These are phyloP conservation scores for Drosophila fungiperda DNA, from an alignment of 2,888 invertebrate species.

Conservation along the genomic window DNA sequence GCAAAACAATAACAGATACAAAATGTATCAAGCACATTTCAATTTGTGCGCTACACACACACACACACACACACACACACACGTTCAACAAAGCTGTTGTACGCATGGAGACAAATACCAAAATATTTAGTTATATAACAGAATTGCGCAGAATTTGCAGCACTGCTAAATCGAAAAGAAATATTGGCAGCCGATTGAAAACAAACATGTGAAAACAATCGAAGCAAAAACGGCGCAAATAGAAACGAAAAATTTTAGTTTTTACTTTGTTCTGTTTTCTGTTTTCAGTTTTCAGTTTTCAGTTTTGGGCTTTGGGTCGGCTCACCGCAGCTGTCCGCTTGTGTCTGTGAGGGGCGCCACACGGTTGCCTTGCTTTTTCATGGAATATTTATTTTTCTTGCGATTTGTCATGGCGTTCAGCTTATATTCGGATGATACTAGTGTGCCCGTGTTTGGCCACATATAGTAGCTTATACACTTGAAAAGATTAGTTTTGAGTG, in stretches of 20 bases:
- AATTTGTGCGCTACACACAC: conserved; percentile 57
- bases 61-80: conserved; percentile 9
- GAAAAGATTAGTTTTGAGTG: background rate
- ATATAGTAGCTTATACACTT: background rate
- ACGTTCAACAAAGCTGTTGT: conserved; percentile 47
- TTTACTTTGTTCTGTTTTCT: conserved; percentile 7
- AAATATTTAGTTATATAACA: conserved; percentile 75
- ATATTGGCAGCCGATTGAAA: conserved; percentile 57
- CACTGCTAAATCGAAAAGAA: conserved; percentile 75
- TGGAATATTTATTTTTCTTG: conserved; percentile 32
- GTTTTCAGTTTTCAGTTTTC: conserved; percentile 2
- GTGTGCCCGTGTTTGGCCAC: background rate
- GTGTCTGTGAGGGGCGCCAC: conserved; percentile 59
- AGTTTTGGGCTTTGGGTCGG: conserved; percentile 23
- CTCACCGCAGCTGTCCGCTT: conserved; percentile 67
- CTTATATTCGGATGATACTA: conserved; percentile 9
- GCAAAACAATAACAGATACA: conserved; percentile 72
- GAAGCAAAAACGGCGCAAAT: conserved; percentile 9
- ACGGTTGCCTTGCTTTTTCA: conserved; percentile 24
- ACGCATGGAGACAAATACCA: conserved; percentile 67
- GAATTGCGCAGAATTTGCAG: conserved; percentile 42
- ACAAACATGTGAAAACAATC: conserved; percentile 13
- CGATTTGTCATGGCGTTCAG: conserved; percentile 41
- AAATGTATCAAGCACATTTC: conserved; percentile 76
- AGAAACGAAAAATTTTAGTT: conserved; percentile 40